Percentiles rank a stretch among this genome's conserved stretches.
These are phyloP conservation scores for Mustela nigripes DNA, from an alignment of 2,113 vertebrate species.

Conservation along the genomic window DNA sequence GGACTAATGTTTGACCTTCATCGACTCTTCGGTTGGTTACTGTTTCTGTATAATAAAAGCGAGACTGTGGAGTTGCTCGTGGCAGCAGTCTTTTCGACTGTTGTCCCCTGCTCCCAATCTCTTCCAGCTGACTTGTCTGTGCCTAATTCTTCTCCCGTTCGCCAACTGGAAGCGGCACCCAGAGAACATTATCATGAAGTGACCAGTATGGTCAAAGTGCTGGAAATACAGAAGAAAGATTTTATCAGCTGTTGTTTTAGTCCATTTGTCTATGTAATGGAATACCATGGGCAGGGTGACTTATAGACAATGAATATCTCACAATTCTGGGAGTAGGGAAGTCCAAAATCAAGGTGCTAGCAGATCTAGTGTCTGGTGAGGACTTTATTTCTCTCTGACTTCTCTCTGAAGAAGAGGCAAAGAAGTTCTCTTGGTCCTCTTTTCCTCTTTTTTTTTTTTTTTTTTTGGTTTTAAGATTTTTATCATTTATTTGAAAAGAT, in stretches of 20 bases:
- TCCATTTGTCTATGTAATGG: not conserved
- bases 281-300: not conserved
- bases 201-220: not conserved
- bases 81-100: no score
- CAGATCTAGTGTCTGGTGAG: not conserved
- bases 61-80: no score
- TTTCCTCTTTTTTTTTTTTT: no score
- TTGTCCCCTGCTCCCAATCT: no score
- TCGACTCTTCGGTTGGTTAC: no score
- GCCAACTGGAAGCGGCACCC: no score
- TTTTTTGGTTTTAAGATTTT: no score
- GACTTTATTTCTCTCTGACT: not conserved
- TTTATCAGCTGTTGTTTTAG: not conserved
- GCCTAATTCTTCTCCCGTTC: no score
- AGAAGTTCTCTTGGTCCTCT: not conserved
- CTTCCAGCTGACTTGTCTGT: no score
- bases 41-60: no score
- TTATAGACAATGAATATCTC: not conserved
- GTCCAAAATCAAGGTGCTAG: not conserved
- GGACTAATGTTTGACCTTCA: no score
- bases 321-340: not conserved
- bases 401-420: not conserved
- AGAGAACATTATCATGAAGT: not conserved
- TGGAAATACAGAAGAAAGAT: not conserved
- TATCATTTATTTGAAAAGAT: not conserved